These are phyloP conservation scores for Dryoscopus gambensis DNA, from an alignment of 2,113 vertebrate species.

Conservation along the genomic window DNA sequence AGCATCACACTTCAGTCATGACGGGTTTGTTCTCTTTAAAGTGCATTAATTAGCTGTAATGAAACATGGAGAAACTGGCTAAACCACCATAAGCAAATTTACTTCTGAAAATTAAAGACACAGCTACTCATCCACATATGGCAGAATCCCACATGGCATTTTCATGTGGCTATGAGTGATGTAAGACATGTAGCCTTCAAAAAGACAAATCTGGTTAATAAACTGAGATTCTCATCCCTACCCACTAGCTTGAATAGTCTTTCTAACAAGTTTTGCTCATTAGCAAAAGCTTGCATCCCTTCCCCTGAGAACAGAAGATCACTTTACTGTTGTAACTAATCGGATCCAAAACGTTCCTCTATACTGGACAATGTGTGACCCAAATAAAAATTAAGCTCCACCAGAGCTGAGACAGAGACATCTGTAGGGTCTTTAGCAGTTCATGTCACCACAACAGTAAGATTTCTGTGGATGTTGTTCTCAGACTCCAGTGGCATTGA, in stretches of 20 bases:
- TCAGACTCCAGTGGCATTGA: slow-evolving; percentile 27
- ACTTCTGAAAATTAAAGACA: slow-evolving; percentile 14
- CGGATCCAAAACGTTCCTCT: neutral
- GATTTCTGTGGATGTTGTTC: slow-evolving; percentile 40
- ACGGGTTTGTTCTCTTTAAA: neutral
- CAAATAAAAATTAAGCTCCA: slow-evolving; percentile 48
- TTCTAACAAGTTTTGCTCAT: neutral
- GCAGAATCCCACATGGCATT: neutral
- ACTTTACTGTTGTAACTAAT: neutral
- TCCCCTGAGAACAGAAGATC: neutral
- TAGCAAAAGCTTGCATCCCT: neutral
- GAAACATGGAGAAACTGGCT: neutral
- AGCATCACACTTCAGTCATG: slow-evolving; percentile 22
- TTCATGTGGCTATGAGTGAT: neutral
- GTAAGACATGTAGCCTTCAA: neutral
- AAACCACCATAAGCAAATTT: neutral
- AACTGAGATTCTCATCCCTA: neutral
- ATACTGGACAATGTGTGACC: neutral
- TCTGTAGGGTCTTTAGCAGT: slow-evolving; percentile 28
- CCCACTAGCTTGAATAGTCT: neutral
- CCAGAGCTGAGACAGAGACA: neutral
- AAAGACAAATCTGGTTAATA: neutral
- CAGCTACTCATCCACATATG: neutral
- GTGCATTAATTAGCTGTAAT: slow-evolving; percentile 5
- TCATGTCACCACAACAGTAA: slow-evolving; percentile 48